A percentile compares a stretch with the other conserved stretches of the same genome.
Conservation (phyloP, 2,113 vertebrate genomes). For the Atlantisia rogersi region DNA sequence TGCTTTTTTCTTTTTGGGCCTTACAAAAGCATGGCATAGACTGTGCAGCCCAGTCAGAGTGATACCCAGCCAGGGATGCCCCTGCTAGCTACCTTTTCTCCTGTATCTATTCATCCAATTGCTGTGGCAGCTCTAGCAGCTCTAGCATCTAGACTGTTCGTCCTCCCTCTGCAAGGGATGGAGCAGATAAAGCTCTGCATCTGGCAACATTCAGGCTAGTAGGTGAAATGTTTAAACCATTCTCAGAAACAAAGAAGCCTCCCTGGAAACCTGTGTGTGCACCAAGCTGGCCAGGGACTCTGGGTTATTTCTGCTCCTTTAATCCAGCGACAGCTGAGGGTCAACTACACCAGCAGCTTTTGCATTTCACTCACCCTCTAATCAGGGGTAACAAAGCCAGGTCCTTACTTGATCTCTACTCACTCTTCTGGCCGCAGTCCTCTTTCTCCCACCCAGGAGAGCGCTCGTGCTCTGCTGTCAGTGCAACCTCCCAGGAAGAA, state of each 20-base stretch:
- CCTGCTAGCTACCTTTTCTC: not conserved
- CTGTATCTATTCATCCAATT: not conserved
- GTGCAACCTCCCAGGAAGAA: not conserved
- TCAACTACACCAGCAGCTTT: not conserved
- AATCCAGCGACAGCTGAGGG: not conserved
- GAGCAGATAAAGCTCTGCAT: not conserved
- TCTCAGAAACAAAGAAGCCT: not conserved
- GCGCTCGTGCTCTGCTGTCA: not conserved
- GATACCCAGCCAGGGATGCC: fast-evolving
- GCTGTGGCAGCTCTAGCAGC: not conserved
- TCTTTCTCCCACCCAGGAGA: not conserved
- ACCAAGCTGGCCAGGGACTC: not conserved
- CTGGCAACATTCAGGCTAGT: not conserved
- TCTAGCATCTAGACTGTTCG: not conserved
- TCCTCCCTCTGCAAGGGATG: not conserved
- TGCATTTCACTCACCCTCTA: not conserved
- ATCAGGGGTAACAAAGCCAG: not conserved
- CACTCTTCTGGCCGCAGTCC: not conserved
- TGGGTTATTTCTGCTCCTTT: not conserved
- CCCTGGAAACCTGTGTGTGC: not conserved
- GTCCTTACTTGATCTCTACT: not conserved
- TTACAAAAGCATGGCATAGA: not conserved
- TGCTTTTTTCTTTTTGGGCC: not conserved
- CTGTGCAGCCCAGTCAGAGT: not conserved
- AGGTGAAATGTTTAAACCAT: not conserved